Conservation (phyloP, 2,797 vertebrate genomes). For the Emys orbicularis region DNA sequence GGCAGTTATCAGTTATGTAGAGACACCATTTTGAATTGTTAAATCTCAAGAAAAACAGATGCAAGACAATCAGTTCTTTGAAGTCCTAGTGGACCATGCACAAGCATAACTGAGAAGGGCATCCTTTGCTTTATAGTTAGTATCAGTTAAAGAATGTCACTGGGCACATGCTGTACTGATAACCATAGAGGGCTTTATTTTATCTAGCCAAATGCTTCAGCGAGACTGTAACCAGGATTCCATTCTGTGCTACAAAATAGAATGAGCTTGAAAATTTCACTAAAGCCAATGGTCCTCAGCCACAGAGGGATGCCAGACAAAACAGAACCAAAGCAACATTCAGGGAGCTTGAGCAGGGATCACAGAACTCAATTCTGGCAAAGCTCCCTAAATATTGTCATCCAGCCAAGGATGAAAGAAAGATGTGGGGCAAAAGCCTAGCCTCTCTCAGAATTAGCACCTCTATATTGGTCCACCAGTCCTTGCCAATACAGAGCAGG, state of each 20-base stretch:
- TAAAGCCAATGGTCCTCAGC: neutral
- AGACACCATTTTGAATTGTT: neutral
- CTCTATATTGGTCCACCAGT: neutral
- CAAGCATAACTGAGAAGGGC: neutral
- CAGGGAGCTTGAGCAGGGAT: neutral
- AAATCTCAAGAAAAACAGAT: neutral
- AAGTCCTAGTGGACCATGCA: neutral
- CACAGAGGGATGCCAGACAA: neutral
- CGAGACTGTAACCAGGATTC: too few relatives aligned
- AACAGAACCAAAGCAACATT: neutral
- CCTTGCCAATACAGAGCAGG: too few relatives aligned
- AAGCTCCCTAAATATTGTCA: too few relatives aligned
- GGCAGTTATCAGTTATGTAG: neutral
- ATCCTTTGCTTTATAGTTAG: neutral
- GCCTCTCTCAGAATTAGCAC: neutral
- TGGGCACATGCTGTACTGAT: neutral
- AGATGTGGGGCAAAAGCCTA: too few relatives aligned
- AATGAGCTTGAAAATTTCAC: neutral
- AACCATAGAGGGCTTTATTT: too few relatives aligned
- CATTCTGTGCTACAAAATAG: too few relatives aligned
- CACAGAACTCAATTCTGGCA: neutral
- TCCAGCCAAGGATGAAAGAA: too few relatives aligned
- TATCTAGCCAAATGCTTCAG: too few relatives aligned
- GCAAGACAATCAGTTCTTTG: rapidly evolving
- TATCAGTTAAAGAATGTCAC: neutral